phyloP scores from a whole-genome alignment of 2,888 invertebrate genomes.

The Andrena praecox region DNA sequence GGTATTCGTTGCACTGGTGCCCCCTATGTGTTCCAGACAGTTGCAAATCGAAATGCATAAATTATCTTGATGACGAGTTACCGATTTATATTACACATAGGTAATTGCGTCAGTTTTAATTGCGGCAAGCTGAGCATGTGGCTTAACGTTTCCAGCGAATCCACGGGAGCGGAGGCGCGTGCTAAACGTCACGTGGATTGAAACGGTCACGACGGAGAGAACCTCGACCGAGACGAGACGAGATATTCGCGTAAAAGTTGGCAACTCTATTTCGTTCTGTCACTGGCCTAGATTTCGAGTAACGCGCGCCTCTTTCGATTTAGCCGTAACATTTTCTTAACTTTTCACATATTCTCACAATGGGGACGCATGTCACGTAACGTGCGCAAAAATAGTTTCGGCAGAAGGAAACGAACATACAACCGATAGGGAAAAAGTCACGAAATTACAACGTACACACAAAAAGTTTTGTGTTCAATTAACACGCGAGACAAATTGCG shows the following conservation, averaged over 20 bases:
- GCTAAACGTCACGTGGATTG: neutral
- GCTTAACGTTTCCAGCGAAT: neutral
- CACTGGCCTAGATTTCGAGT: conserved; percentile 30
- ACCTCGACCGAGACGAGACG: conserved; percentile 18
- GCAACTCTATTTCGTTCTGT: conserved; percentile 23
- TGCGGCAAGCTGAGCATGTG: neutral
- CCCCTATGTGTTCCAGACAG: no score
- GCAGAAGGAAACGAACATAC: no score
- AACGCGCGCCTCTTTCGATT: neutral
- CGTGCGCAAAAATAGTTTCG: no score
- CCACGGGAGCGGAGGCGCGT: neutral
- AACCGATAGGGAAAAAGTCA: no score
- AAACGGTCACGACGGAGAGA: neutral
- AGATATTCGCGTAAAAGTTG: conserved; percentile 36
- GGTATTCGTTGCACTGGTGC: neutral
- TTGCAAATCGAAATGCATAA: neutral
- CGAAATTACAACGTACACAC: no score
- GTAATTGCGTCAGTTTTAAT: neutral
- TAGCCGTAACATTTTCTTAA: neutral
- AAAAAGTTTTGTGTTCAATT: no score
- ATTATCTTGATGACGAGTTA: neutral
- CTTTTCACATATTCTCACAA: neutral
- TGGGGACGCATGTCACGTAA: no score
- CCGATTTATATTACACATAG: neutral
- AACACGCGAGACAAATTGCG: no score